Base-by-base conservation (phyloP, 2,113 vertebrate species). In the Pandion haliaetus region DNA sequence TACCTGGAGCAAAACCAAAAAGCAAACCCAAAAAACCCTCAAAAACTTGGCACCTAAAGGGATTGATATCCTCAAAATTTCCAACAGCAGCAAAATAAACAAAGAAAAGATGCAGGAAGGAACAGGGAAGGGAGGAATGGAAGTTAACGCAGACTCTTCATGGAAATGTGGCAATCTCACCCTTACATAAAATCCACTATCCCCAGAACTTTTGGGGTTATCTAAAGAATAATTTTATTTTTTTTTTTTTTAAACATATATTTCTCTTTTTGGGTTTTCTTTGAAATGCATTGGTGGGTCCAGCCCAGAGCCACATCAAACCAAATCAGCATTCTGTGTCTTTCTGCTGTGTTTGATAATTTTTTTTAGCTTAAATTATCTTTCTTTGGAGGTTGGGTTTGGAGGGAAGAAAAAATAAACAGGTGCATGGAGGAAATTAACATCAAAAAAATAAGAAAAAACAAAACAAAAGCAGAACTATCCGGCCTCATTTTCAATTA, bases 1-100 rank as follows among this genome's bases (percentile, higher is more conserved):
- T 78, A 58, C 28, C 34, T 65, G 76, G 61, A 92, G 71, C 55
- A 91, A 91, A 95, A 93, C 58, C 95, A 78, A 93, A 87, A 95
- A 79, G 40, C 76, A 79, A 92, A 63, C 84, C 65, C 92, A 32
- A 72, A 74, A 89, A 58, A 42, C 58, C 76, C 63, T 88, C 49
- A 83, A 93, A 74, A 91, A 58, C 65, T 45, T 58, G 45, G 61
- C 55, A 86, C 45, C 67, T 91, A 95, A 77, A 81, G 45, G 87
- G 84, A 96, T 24, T 80, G 94, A 96, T 90, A 97, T 85, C 93
- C 96, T 97, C 96, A 96, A 95, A 94, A 96, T 94, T 95, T 93
- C 94, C 94, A 97, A 97, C 49, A 91, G 92, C 82, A 70, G 45
- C 78, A 95, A 95, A 95, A 92, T 29, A 90, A 95, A 93, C 45